Base-by-base conservation (phyloP, 1,140 invertebrate species). In the Mactra quadrangularis region DNA sequence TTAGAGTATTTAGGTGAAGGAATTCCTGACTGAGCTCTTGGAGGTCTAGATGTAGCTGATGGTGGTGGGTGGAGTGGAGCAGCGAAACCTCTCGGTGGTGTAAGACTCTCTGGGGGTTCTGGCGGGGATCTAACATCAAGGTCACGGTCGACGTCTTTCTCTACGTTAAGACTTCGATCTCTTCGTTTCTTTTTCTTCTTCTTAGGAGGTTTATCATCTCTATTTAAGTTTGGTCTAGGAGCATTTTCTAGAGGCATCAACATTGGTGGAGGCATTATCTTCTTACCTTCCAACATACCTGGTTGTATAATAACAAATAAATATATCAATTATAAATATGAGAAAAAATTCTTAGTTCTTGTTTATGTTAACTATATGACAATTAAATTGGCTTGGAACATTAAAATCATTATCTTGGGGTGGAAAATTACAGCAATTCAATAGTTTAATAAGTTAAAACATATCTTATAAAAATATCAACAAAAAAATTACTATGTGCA, bases 201-300 rank as follows among this genome's bases (percentile, higher is more conserved):
- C 60, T 85, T 81, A 25, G 87, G 86, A 27, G 62, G 83, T 50
- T 79, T 85, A 27, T 87, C 84, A 22, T 87, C 83, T 29, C 70
- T 81, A 62, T 85, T 83, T 0, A 87, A 55, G 27, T 79, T 77
- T 4, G 84, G 88, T 79, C 87, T 85, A 33, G 89, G 90, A 55
- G 90, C 89, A 86, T 91, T 90, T 77, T 87, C 87, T 31, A 91
- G 75, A 50, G 90, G 90, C 35, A 87, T 88, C 25, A 91, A 85
- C 82, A 89, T 87, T 15, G 90, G 88, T 15, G 89, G 88, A 47
- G 88, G 88, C 11, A 84, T 71, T 22, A 90, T 89, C 52, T 86
- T 86, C 22, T 88, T 85, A 11, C 88, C 89, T 74, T 90, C 89
- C 17, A 91, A 70, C 29, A 89, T 84, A 53, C 89, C 89, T 89